Conservation (phyloP, 1,140 invertebrate genomes). For the Amphibalanus amphitrite region DNA sequence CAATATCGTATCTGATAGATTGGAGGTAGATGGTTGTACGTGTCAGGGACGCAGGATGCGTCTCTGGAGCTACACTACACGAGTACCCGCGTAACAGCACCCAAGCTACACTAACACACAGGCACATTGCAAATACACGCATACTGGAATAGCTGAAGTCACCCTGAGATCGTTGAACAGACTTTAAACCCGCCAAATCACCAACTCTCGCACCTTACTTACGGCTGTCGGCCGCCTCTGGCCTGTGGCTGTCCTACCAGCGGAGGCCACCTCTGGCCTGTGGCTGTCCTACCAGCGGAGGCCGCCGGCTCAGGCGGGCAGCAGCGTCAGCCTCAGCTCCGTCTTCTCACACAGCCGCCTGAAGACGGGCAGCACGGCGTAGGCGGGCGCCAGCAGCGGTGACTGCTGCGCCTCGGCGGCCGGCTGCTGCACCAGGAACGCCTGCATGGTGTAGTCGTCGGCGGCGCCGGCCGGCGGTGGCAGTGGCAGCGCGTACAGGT, state of each 20-base stretch:
- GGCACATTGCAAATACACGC: background rate
- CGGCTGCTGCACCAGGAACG: constrained; percentile 56
- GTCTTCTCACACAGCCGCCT: background rate
- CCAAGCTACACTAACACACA: too few relatives aligned
- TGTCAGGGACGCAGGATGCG: background rate
- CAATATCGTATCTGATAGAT: too few relatives aligned
- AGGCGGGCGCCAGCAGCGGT: background rate
- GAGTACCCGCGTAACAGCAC: too few relatives aligned
- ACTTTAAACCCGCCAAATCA: background rate
- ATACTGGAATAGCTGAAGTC: background rate
- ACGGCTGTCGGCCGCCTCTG: too few relatives aligned
- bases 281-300: background rate
- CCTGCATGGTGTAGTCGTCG: constrained; percentile 54
- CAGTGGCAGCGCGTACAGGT: constrained; percentile 25
- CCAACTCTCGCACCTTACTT: background rate
- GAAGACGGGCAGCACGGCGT: background rate
- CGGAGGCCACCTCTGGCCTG: too few relatives aligned
- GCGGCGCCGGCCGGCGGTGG: constrained; percentile 21
- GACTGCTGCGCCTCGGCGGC: background rate
- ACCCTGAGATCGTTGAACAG: constrained; percentile 1
- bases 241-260: background rate
- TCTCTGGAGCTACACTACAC: too few relatives aligned
- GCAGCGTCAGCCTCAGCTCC: background rate
- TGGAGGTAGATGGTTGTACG: background rate
- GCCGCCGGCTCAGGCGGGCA: background rate